Evolutionary conservation across 2,113 vertebrate genomes (phyloP).

Genomic region (Nothobranchius furzeri): DNA sequence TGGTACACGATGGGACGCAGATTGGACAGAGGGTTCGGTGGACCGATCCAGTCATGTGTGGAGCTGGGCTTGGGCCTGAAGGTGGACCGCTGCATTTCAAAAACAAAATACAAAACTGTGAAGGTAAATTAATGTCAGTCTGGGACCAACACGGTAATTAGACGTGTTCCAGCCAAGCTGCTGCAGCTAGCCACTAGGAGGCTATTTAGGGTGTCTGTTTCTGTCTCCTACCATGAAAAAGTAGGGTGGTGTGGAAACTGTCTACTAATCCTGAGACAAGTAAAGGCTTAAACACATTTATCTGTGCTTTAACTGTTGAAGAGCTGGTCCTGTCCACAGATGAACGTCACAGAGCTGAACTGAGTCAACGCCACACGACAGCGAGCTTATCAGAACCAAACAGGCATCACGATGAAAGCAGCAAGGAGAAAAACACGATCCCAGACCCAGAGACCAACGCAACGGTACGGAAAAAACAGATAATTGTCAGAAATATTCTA

Average conservation of each 20-base stretch:
- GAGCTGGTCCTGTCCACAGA: too few relatives aligned
- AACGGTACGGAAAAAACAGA: slow-evolving; percentile 7
- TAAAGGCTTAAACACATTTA: too few relatives aligned
- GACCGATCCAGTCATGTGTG: slow-evolving; percentile 90
- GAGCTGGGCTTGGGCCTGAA: slow-evolving; percentile 81
- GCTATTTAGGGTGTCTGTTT: too few relatives aligned
- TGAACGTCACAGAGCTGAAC: not conserved
- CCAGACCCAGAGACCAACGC: not conserved
- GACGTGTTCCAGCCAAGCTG: too few relatives aligned
- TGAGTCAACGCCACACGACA: not conserved
- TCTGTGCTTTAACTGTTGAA: too few relatives aligned
- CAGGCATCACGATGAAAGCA: slow-evolving; percentile 1
- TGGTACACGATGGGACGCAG: slow-evolving; percentile 86
- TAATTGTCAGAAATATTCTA: not conserved
- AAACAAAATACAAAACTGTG: too few relatives aligned
- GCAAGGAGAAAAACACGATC: not conserved
- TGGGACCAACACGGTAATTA: too few relatives aligned
- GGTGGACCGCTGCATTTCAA: slow-evolving; percentile 62
- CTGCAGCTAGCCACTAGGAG: too few relatives aligned
- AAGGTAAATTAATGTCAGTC: not conserved
- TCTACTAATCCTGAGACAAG: too few relatives aligned
- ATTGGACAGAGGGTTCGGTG: slow-evolving; percentile 89
- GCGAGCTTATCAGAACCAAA: slow-evolving; percentile 29
- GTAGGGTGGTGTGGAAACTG: too few relatives aligned
- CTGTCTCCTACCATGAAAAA: too few relatives aligned